Evolutionary conservation across 2,113 vertebrate species (phyloP).

Genomic region (Puntigrus tetrazona): DNA sequence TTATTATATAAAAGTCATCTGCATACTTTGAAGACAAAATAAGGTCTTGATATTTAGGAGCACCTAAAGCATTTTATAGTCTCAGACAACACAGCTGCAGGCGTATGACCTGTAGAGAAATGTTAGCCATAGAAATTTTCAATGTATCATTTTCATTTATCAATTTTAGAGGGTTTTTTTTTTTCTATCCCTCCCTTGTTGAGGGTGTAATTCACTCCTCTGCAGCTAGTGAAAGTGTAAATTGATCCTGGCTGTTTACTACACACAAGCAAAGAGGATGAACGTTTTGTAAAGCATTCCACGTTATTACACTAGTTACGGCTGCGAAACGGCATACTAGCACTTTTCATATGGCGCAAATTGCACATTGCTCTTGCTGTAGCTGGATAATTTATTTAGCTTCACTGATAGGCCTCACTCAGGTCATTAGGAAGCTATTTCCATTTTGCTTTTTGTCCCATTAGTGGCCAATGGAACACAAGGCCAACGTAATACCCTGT

Average conservation of each 20-base stretch:
- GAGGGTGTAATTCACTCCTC: neutral
- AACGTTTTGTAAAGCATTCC: conserved; percentile 49
- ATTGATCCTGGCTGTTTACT: conserved; percentile 31
- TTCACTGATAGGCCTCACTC: conserved; percentile 74
- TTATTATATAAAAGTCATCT: neutral
- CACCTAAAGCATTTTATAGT: conserved; percentile 7
- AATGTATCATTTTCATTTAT: too few relatives aligned
- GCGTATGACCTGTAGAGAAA: conserved; percentile 6
- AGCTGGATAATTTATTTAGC: conserved; percentile 74
- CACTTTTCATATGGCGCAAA: conserved; percentile 68
- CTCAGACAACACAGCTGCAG: neutral
- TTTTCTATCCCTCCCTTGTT: neutral
- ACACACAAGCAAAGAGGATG: conserved; percentile 38
- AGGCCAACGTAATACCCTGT: conserved; percentile 10
- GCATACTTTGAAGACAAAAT: neutral
- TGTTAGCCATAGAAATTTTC: neutral
- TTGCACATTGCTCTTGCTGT: conserved; percentile 74
- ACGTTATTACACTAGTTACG: conserved; percentile 60
- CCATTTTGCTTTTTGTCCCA: conserved; percentile 74
- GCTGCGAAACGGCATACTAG: conserved; percentile 64
- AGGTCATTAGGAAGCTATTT: conserved; percentile 78
- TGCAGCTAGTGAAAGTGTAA: neutral
- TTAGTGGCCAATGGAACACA: conserved; percentile 74
- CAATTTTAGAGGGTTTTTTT: neutral
- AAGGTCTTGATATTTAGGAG: neutral